These are phyloP conservation scores for Rhabdomys pumilio DNA, from an alignment of 2,797 vertebrate genomes.

Conservation along the genomic window DNA sequence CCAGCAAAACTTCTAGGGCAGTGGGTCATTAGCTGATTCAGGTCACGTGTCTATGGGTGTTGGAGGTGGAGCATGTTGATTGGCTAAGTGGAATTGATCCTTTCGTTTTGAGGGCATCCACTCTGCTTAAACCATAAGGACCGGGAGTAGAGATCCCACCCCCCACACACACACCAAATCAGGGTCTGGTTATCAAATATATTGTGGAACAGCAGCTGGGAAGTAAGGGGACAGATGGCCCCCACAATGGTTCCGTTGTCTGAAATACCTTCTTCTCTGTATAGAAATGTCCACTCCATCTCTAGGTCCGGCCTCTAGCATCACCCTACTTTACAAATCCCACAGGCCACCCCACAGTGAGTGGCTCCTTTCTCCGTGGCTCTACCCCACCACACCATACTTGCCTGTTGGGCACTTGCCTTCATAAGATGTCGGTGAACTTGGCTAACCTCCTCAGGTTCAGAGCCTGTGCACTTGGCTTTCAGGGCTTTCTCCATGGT, in stretches of 20 bases:
- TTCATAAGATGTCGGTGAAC: not conserved
- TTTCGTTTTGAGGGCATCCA: not conserved
- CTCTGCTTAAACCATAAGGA: not conserved
- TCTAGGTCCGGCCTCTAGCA: not conserved
- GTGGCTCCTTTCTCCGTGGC: not conserved
- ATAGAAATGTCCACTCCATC: not conserved
- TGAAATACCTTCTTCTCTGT: not conserved
- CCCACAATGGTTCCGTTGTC: not conserved
- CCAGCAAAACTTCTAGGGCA: not conserved
- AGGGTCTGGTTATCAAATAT: constrained; percentile 16
- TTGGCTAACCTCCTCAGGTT: not conserved
- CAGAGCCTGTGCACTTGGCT: not conserved
- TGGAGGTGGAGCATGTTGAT: not conserved
- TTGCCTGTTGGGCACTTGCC: not conserved
- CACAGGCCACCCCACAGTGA: not conserved
- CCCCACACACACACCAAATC: not conserved
- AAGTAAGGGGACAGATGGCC: not conserved
- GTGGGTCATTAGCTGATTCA: not conserved
- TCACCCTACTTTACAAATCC: not conserved
- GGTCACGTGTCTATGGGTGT: not conserved
- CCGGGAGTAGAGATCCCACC: not conserved
- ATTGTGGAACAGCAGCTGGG: not conserved
- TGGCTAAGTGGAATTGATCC: not conserved
- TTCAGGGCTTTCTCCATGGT: not conserved
- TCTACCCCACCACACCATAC: not conserved